A percentile compares a stretch with the other conserved stretches of the same genome.
phyloP scores from a whole-genome alignment of 2,797 vertebrate species.

The Eospalax fontanierii region DNA sequence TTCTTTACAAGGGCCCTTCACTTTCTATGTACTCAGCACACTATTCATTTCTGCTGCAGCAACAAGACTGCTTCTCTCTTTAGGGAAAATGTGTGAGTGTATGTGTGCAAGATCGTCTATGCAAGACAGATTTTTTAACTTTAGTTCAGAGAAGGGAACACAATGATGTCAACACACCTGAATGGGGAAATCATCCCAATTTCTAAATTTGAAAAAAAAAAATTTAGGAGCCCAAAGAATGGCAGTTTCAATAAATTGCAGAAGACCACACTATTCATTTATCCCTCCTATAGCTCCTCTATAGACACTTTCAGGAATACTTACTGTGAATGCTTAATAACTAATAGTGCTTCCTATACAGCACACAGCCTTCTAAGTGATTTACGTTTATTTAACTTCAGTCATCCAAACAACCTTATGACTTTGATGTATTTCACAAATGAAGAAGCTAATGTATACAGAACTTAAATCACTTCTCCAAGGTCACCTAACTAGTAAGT shows the following conservation, averaged over 20 bases:
- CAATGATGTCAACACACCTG: slow-evolving; percentile 37
- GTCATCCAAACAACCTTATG: neutral
- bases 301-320: neutral
- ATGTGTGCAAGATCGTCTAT: slow-evolving; percentile 47
- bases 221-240: slow-evolving; percentile 25
- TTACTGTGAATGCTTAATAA: neutral
- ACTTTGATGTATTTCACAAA: slow-evolving; percentile 54
- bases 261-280: slow-evolving; percentile 20
- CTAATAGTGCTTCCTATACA: neutral
- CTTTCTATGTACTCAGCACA: slow-evolving; percentile 71
- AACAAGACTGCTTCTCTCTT: slow-evolving; percentile 57
- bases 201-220: slow-evolving; percentile 50
- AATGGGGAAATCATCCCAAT: neutral
- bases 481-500: slow-evolving; percentile 24
- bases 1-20: slow-evolving; percentile 80
- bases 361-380: slow-evolving; percentile 5
- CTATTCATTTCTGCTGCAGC: slow-evolving; percentile 70
- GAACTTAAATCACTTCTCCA: slow-evolving; percentile 53
- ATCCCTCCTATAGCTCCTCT: slow-evolving; percentile 30
- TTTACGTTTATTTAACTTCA: slow-evolving; percentile 61
- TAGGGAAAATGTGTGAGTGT: slow-evolving; percentile 46
- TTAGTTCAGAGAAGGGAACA: slow-evolving; percentile 51
- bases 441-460: slow-evolving; percentile 21
- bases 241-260: neutral
- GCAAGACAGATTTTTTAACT: slow-evolving; percentile 54